Evolutionary conservation across 1,140 invertebrate genomes (phyloP).

Genomic region (Leptinotarsa lineolata): DNA sequence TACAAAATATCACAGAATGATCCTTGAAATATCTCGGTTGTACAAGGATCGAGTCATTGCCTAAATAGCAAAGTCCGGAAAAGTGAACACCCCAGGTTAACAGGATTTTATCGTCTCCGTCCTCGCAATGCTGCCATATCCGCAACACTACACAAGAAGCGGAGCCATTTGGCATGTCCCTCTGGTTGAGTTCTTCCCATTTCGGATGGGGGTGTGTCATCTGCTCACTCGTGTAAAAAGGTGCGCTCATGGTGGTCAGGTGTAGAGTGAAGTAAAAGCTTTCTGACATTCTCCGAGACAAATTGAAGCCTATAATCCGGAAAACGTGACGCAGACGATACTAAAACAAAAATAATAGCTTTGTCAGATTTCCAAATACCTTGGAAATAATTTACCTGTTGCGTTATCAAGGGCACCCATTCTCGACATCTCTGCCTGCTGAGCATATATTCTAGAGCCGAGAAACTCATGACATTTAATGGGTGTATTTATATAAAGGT

Average conservation of each 20-base stretch:
- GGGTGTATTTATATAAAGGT: neutral
- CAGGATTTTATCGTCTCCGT: conserved; percentile 60
- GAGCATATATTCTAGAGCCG: conserved; percentile 58
- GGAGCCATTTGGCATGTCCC: conserved; percentile 28
- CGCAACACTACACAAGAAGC: conserved; percentile 61
- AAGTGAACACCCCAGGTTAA: conserved; percentile 86
- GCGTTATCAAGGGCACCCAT: conserved; percentile 67
- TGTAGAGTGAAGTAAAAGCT: conserved; percentile 78
- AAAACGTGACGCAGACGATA: conserved; percentile 52
- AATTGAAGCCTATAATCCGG: conserved; percentile 52
- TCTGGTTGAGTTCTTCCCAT: conserved; percentile 69
- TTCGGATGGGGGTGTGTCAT: conserved; percentile 72
- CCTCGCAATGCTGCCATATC: conserved; percentile 60
- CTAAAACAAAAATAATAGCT: conserved; percentile 41
- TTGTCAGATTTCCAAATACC: neutral
- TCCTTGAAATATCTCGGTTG: conserved; percentile 71
- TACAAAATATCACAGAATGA: conserved; percentile 85
- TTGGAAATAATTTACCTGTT: conserved; percentile 57
- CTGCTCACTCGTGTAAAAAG: conserved; percentile 86
- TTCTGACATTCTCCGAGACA: conserved; percentile 33
- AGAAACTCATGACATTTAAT: conserved; percentile 49
- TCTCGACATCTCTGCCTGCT: conserved; percentile 65
- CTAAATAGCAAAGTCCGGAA: conserved; percentile 77
- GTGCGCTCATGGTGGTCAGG: conserved; percentile 76
- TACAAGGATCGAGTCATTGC: conserved; percentile 72